Conservation (phyloP, 2,888 invertebrate species). For the Siphlonurus alternatus region DNA sequence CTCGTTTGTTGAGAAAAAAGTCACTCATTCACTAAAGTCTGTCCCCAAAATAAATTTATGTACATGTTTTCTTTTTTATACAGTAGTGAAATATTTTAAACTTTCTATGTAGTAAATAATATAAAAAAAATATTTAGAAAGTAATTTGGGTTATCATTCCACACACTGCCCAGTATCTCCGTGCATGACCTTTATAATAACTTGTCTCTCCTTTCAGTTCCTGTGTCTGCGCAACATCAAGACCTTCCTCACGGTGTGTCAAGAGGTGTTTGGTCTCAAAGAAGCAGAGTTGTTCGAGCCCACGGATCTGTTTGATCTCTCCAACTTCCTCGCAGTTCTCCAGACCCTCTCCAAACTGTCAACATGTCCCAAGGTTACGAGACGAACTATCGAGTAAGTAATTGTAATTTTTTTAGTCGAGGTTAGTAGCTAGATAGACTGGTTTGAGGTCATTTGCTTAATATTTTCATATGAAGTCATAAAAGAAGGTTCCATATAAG, state of each 20-base stretch:
- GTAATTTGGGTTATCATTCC: no score
- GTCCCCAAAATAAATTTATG: no score
- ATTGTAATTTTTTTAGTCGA: constrained; percentile 1
- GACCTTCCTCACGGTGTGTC: constrained; percentile 77
- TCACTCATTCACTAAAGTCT: no score
- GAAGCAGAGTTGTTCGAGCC: constrained; percentile 86
- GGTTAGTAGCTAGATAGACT: neutral
- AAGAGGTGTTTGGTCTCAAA: constrained; percentile 62
- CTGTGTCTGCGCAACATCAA: constrained; percentile 90
- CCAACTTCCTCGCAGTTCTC: constrained; percentile 86
- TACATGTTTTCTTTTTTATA: no score
- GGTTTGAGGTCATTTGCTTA: constrained; percentile 3
- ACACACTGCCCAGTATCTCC: no score
- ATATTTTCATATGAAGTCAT: constrained; percentile 6
- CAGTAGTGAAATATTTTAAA: no score
- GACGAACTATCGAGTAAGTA: constrained; percentile 57
- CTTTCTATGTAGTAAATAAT: no score
- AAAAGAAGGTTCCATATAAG: no score
- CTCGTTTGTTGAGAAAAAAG: no score
- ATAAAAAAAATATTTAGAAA: no score
- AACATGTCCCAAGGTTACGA: constrained; percentile 51
- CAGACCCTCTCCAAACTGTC: constrained; percentile 82
- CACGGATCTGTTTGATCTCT: constrained; percentile 86
- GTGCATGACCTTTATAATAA: no score
- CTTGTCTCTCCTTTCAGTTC: no score